Conservation (phyloP, 2,888 invertebrate species). For the Mystacides longicornis region DNA sequence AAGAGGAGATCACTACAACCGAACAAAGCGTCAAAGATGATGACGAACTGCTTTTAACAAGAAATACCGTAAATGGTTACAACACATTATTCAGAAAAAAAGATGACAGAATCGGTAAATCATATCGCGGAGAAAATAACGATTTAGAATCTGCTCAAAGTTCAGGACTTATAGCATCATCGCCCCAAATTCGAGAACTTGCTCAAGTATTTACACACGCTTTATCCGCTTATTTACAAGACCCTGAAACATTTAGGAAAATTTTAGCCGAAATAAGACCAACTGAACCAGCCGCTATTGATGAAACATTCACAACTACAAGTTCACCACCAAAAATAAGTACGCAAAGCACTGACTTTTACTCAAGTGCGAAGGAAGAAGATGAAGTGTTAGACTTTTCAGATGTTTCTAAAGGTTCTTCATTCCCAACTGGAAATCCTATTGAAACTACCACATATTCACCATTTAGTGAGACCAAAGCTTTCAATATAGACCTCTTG, state of each 20-base stretch:
- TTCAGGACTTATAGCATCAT: slow-evolving; percentile 52
- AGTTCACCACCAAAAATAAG: not conserved
- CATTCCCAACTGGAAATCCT: slow-evolving; percentile 30
- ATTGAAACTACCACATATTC: slow-evolving; percentile 17
- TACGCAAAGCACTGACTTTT: slow-evolving; percentile 44
- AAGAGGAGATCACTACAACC: slow-evolving; percentile 29
- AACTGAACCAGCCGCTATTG: slow-evolving; percentile 58
- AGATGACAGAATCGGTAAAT: slow-evolving; percentile 27
- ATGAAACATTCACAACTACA: slow-evolving; percentile 35
- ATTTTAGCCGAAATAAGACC: slow-evolving; percentile 71
- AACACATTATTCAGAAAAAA: slow-evolving; percentile 37
- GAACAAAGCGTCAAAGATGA: slow-evolving; percentile 36
- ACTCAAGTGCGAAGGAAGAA: slow-evolving; percentile 56
- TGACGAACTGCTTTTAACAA: slow-evolving; percentile 55
- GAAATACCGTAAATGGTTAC: slow-evolving; percentile 60
- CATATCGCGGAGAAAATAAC: slow-evolving; percentile 34
- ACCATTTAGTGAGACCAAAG: slow-evolving; percentile 29
- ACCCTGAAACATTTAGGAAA: slow-evolving; percentile 73
- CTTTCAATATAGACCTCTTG: slow-evolving; percentile 28
- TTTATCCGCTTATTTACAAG: slow-evolving; percentile 71
- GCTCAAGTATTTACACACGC: slow-evolving; percentile 82
- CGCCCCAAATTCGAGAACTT: slow-evolving; percentile 65
- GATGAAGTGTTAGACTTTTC: slow-evolving; percentile 74
- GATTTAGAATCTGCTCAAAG: slow-evolving; percentile 58
- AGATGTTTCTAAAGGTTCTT: slow-evolving; percentile 49